phyloP scores from a whole-genome alignment of 1,140 invertebrate species.

The Reticulitermes speratus region DNA sequence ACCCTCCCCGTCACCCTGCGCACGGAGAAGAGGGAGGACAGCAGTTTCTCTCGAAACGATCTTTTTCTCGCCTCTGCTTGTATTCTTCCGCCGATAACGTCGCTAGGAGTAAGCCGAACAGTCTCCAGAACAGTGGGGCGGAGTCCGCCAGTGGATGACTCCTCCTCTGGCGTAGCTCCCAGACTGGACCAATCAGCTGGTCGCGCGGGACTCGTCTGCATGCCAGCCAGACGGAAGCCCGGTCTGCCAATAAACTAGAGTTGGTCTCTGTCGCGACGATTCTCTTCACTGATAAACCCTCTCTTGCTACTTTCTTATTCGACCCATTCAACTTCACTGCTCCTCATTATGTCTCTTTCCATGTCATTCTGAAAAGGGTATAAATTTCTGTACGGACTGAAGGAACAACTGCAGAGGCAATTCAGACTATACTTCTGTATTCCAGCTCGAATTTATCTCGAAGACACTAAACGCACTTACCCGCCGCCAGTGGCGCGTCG shows the following conservation, averaged over 20 bases:
- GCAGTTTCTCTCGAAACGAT: not conserved
- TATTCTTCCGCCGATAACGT: constrained; percentile 7
- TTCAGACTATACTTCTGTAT: no score
- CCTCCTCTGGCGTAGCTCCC: not conserved
- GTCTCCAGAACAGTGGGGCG: not conserved
- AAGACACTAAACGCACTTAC: no score
- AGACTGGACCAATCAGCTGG: not conserved
- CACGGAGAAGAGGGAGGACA: not conserved
- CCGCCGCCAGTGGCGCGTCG: no score
- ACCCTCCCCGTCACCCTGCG: not conserved
- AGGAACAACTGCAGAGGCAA: no score
- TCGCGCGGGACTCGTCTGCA: not conserved
- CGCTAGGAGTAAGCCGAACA: not conserved
- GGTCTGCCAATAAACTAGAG: not conserved
- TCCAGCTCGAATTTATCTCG: no score
- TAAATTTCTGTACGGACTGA: no score
- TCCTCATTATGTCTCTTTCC: constrained; percentile 1
- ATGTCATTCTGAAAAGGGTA: no score
- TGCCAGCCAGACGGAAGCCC: no score
- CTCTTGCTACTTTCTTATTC: not conserved
- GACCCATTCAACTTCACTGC: no score
- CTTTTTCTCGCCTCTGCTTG: not conserved
- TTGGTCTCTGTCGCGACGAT: not conserved
- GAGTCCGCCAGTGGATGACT: not conserved
- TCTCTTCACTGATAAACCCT: not conserved